phyloP scores from a whole-genome alignment of 92 coral and sea anemone species.

The Parazoanthus atlanticus region DNA sequence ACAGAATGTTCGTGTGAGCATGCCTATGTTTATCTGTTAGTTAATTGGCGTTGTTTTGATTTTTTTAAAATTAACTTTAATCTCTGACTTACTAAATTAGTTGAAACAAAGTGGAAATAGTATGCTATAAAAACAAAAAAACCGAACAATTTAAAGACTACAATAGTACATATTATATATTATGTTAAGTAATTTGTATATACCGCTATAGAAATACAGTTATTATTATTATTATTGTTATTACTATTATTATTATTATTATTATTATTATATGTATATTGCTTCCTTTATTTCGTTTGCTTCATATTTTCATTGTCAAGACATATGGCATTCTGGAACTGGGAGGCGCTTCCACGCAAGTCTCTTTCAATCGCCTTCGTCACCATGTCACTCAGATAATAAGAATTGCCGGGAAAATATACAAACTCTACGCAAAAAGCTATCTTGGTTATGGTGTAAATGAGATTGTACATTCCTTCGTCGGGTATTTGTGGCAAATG shows the following conservation, averaged over 20 bases:
- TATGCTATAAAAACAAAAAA: too few species aligned
- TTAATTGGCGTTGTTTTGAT: too few species aligned
- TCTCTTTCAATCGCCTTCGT: neutral
- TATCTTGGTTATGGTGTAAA: conserved; percentile 51
- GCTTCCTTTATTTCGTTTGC: neutral
- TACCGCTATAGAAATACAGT: too few species aligned
- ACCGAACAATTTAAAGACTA: too few species aligned
- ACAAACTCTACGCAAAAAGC: conserved; percentile 27
- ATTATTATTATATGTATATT: neutral
- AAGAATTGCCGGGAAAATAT: conserved; percentile 4
- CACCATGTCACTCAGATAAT: neutral
- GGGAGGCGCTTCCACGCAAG: neutral
- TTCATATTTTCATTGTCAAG: neutral
- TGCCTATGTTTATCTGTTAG: too few species aligned
- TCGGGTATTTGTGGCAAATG: neutral
- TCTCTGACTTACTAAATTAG: too few species aligned
- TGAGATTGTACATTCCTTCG: conserved; percentile 9
- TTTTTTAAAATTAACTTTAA: too few species aligned
- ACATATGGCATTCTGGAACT: neutral
- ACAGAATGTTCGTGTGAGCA: too few species aligned
- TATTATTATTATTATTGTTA: too few species aligned
- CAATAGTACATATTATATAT: too few species aligned
- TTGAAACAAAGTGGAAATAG: too few species aligned
- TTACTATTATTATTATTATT: neutral
- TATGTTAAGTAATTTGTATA: too few species aligned